These are phyloP conservation scores for Chloroclystis v-ata DNA, from an alignment of 2,888 invertebrate genomes.

Conservation along the genomic window DNA sequence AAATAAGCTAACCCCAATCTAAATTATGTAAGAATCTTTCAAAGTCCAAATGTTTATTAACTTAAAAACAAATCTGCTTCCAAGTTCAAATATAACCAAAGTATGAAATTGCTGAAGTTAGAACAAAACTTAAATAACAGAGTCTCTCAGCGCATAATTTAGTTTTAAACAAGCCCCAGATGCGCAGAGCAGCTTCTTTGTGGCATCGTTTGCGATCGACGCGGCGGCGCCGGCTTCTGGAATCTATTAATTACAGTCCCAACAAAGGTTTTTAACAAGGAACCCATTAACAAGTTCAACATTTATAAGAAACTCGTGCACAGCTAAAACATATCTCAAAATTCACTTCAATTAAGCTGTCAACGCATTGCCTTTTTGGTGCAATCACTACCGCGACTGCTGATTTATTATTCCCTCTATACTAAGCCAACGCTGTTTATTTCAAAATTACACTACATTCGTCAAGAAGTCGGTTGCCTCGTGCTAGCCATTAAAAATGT, in stretches of 20 bases:
- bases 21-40: too few relatives aligned
- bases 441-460: constrained; percentile 33
- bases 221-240: constrained; percentile 15
- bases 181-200: constrained; percentile 27
- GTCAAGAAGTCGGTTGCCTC: constrained; percentile 18
- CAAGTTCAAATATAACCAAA: constrained; percentile 6
- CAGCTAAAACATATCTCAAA: neutral
- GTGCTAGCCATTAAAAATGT: constrained; percentile 37
- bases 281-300: constrained; percentile 4
- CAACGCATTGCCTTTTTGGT: neutral
- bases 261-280: constrained; percentile 13
- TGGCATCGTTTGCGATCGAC: constrained; percentile 29
- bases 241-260: constrained; percentile 33
- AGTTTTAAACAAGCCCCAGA: constrained; percentile 31
- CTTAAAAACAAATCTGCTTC: constrained; percentile 17
- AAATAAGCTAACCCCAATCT: too few relatives aligned
- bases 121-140: constrained; percentile 23
- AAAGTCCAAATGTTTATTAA: neutral
- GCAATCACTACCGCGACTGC: neutral
- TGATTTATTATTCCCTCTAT: constrained; percentile 18
- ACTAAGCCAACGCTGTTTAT: constrained; percentile 29
- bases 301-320: neutral
- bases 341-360: neutral
- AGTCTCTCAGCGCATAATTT: constrained; percentile 25
- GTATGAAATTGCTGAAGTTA: constrained; percentile 15